Evolutionary conservation across 2,888 invertebrate species (phyloP), one percentile per base, ranked within the genome.

Genomic region (Drosophila trichaetosa): DNA sequence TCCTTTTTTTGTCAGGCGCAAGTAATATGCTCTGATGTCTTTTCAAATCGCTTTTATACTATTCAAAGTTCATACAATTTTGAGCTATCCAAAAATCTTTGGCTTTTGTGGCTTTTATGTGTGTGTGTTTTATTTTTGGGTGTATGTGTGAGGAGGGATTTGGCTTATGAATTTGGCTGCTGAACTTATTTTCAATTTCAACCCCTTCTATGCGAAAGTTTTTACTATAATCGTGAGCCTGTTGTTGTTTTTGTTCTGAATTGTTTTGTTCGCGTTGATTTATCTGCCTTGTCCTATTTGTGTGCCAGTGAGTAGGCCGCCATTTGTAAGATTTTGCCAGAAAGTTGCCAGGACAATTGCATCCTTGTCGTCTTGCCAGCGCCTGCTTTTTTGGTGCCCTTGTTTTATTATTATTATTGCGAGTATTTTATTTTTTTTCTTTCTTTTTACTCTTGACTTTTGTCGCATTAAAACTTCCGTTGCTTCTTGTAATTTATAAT

Each of bases 381-480:
- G 69, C 59, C 68, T 66, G 76, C 59, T 54, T 46, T 71, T 68
- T 54, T 66, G 65, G 56, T 72, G 53, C 66, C 58, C 64, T 70
- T 79, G 61, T 71, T 76, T 73, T 64, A 56, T 72, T 52, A 63
- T 79, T 58, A 58, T 72, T 66, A 51, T 67, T 57, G 31, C 57
- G 57, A 40, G 21, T 33, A 61, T 69, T 69, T 66, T 59, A 54
- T 66, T 71, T 59, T 56, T 73, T 69, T 69, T 68, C n/a, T 68
- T 61, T 61, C 48, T 73, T 74, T 60, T 68, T 80, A 72, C 69
- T 78, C 85, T 90, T 87, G 75, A 80, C 76, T 79, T 87, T 88
- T 90, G 87, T 79, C 90, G 90, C 89, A 90, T 83, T 89, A 89
- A 80, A 81, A 90, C 87, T 89, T 89, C 89, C 89, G 89, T 61